Conservation (phyloP, 2,888 invertebrate species). For the Drosophila aldrichi region DNA sequence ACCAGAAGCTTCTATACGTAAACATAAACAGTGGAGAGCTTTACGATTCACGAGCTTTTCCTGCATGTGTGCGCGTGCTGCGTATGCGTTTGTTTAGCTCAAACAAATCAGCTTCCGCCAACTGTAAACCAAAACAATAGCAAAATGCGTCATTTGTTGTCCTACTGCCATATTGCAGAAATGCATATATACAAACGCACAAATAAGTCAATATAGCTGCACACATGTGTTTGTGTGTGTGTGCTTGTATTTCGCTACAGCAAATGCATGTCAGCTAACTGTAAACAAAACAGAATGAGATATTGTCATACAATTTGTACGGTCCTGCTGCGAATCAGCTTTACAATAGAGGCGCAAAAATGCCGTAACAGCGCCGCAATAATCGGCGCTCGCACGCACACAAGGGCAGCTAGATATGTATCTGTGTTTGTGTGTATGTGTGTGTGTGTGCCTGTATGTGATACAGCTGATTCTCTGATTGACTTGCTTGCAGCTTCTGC, state of each 20-base stretch:
- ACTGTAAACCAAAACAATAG: slow-evolving; percentile 35
- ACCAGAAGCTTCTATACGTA: slow-evolving; percentile 37
- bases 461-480: slow-evolving; percentile 17
- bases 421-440: background rate
- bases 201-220: background rate
- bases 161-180: background rate
- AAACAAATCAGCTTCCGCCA: slow-evolving; percentile 13
- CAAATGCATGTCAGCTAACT: background rate
- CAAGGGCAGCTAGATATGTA: background rate
- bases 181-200: background rate
- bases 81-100: background rate
- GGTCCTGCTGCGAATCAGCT: background rate
- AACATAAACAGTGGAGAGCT: slow-evolving; percentile 45
- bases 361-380: slow-evolving; percentile 20
- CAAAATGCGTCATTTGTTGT: slow-evolving; percentile 7
- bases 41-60: slow-evolving; percentile 16
- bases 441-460: background rate
- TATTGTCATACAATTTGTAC: too few relatives aligned
- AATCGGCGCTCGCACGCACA: background rate
- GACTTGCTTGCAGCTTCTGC: background rate
- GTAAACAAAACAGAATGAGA: background rate
- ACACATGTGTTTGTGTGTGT: background rate
- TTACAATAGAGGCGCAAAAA: slow-evolving; percentile 4
- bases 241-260: background rate
- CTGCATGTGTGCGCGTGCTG: background rate